Evolutionary conservation across 1,140 invertebrate genomes (phyloP).

Genomic region (Varroa destructor): DNA sequence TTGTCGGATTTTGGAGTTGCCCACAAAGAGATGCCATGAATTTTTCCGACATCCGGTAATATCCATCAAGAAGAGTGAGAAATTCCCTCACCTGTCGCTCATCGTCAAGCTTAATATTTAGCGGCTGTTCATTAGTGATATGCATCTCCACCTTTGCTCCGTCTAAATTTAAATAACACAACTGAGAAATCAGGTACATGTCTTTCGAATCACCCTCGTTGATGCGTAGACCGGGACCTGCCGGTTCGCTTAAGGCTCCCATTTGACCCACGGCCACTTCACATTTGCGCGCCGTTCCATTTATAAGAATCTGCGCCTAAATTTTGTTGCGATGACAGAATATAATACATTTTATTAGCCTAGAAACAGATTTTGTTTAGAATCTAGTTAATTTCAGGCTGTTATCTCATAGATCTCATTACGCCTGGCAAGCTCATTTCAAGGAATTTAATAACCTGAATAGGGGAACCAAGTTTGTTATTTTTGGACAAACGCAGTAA

Average conservation of each 20-base stretch:
- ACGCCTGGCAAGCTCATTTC: neutral
- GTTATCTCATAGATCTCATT: neutral
- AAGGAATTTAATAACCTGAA: neutral
- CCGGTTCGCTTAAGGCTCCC: neutral
- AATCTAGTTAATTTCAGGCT: neutral
- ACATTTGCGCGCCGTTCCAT: neutral
- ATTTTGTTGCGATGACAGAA: neutral
- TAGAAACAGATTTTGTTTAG: too few relatives aligned
- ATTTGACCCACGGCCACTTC: slow-evolving; percentile 4
- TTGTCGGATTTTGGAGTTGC: slow-evolving; percentile 58
- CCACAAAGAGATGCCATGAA: slow-evolving; percentile 79
- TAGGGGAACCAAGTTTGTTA: neutral
- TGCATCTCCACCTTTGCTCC: neutral
- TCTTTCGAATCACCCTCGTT: neutral
- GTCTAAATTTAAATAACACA: slow-evolving; percentile 12
- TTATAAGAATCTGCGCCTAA: neutral
- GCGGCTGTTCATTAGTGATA: neutral
- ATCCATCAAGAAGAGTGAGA: slow-evolving; percentile 67
- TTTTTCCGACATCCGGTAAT: slow-evolving; percentile 69
- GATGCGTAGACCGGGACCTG: neutral
- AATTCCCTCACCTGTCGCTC: slow-evolving; percentile 42
- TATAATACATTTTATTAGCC: too few relatives aligned
- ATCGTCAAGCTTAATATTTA: neutral
- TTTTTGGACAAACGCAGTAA: neutral
- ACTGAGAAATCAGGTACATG: slow-evolving; percentile 10